These are phyloP conservation scores for Drosophila kanekoi DNA, from an alignment of 2,888 invertebrate species.

Conservation along the genomic window DNA sequence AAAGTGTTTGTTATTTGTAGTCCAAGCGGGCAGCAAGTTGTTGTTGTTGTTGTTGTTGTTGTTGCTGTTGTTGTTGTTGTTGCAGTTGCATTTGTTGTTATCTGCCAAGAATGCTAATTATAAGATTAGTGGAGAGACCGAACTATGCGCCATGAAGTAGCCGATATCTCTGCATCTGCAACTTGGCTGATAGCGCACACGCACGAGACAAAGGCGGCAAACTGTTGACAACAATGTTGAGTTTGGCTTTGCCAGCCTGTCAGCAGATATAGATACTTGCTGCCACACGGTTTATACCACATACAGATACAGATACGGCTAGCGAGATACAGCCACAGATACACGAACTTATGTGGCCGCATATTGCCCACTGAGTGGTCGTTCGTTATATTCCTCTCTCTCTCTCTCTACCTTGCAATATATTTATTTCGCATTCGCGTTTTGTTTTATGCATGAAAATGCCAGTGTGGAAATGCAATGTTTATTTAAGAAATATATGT, in stretches of 20 bases:
- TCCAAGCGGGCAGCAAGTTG: conserved; percentile 52
- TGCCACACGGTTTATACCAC: not conserved
- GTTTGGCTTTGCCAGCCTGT: conserved; percentile 31
- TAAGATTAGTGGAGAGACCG: conserved; percentile 66
- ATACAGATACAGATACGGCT: conserved; percentile 11
- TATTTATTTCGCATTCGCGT: conserved; percentile 39
- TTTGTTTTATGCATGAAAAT: conserved; percentile 34
- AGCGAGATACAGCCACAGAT: conserved; percentile 12
- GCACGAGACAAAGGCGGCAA: conserved; percentile 55
- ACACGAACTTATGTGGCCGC: conserved; percentile 13
- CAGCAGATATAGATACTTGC: conserved; percentile 14
- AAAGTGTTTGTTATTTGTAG: conserved; percentile 80
- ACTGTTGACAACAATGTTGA: conserved; percentile 64
- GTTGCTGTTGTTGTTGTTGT: conserved; percentile 56
- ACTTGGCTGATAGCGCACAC: conserved; percentile 62
- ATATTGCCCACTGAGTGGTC: conserved; percentile 24
- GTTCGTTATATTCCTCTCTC: conserved; percentile 6
- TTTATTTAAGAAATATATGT: conserved; percentile 41
- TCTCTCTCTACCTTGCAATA: conserved; percentile 24
- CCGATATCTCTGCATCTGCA: conserved; percentile 48
- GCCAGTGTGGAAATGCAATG: conserved; percentile 46
- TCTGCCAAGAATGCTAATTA: conserved; percentile 82
- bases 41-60: conserved; percentile 34
- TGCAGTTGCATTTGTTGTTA: conserved; percentile 66
- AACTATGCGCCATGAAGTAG: conserved; percentile 25